A percentile compares a stretch with the other conserved stretches of the same genome.
These are phyloP conservation scores for Xenopus laevis DNA, from an alignment of 2,113 vertebrate species.

Conservation along the genomic window DNA sequence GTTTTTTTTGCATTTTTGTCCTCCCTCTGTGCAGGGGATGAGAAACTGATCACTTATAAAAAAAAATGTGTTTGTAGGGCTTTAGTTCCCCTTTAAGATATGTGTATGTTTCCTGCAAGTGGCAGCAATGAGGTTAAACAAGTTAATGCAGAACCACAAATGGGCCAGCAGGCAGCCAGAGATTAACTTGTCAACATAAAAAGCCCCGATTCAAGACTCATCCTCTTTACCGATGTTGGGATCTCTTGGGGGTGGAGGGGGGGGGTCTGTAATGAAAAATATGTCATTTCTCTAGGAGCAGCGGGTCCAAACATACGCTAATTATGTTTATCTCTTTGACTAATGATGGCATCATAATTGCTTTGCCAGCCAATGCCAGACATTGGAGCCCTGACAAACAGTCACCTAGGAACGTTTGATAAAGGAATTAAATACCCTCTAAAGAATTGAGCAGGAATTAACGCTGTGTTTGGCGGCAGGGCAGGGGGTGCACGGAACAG, in stretches of 20 bases:
- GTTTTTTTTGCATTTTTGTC: no score
- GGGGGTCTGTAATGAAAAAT: slow-evolving; percentile 17
- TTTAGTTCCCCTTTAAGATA: no score
- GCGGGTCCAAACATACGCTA: slow-evolving; percentile 33
- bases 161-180: background rate
- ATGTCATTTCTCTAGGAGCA: slow-evolving; percentile 33
- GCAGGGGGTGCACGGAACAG: no score
- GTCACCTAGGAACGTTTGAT: slow-evolving; percentile 32
- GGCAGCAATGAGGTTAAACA: background rate
- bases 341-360: slow-evolving; percentile 43
- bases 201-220: slow-evolving; percentile 1
- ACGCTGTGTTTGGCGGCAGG: background rate
- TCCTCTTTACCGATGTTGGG: background rate
- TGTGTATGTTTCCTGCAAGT: no score
- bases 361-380: slow-evolving; percentile 32
- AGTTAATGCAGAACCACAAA: slow-evolving; percentile 7
- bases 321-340: slow-evolving; percentile 45
- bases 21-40: no score
- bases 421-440: slow-evolving; percentile 30
- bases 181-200: background rate
- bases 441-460: slow-evolving; percentile 7
- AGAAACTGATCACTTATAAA: no score
- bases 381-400: slow-evolving; percentile 32
- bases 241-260: background rate
- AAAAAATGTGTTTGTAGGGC: no score